Evolutionary conservation across 1,140 invertebrate species (phyloP).

Genomic region (Harlomillsia oculata): DNA sequence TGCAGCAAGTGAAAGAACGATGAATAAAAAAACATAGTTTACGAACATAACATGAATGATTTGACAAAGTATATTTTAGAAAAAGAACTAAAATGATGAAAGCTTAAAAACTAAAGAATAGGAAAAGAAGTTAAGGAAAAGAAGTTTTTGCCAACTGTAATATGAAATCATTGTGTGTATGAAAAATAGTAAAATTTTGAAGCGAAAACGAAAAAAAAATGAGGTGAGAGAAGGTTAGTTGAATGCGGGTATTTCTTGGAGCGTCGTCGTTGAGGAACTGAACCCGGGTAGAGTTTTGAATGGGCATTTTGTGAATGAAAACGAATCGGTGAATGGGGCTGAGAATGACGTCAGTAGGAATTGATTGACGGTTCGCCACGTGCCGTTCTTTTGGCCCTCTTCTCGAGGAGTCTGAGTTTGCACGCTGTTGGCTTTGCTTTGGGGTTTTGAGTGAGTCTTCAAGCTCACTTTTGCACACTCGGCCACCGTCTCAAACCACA

Average conservation of each 20-base stretch:
- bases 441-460: not conserved
- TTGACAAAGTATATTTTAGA: no score
- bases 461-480: not conserved
- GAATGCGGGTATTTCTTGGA: constrained; percentile 15
- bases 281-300: constrained; percentile 36
- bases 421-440: not conserved
- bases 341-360: constrained; percentile 36
- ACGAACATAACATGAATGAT: no score
- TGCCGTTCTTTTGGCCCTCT: constrained; percentile 30
- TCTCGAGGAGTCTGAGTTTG: constrained; percentile 9
- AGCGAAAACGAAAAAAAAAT: no score
- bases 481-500: no score
- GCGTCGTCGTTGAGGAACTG: constrained; percentile 28
- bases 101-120: no score
- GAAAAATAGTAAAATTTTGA: not conserved
- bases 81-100: no score
- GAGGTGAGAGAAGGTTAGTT: no score
- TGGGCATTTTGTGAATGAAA: constrained; percentile 37
- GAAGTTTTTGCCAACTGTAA: no score
- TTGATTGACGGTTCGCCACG: constrained; percentile 36
- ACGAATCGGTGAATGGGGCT: constrained; percentile 37
- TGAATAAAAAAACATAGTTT: no score
- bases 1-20: no score
- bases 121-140: no score
- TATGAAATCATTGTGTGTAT: no score